phyloP scores from a whole-genome alignment of 2,888 invertebrate genomes.

The Cerceris rybyensis region DNA sequence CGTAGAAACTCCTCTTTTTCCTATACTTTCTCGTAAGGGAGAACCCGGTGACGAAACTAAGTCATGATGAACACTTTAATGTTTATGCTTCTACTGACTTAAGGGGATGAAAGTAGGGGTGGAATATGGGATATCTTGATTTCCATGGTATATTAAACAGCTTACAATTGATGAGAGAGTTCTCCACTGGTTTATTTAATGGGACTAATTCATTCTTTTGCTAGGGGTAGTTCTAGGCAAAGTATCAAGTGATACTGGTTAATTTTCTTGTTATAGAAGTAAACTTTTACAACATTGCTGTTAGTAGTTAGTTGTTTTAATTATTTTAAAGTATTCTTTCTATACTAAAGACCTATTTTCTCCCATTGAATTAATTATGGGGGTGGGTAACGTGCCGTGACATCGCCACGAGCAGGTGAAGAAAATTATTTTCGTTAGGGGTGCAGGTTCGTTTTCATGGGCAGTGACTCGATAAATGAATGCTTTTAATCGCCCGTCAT shows the following conservation, averaged over 20 bases:
- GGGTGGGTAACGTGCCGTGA: conserved; percentile 71
- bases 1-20: conserved; percentile 21
- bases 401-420: conserved; percentile 74
- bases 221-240: no score
- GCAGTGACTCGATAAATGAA: conserved; percentile 11
- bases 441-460: conserved; percentile 22
- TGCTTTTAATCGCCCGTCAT: conserved; percentile 20
- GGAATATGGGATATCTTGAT: no score
- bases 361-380: conserved; percentile 65
- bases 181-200: no score
- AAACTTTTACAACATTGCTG: no score
- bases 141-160: no score
- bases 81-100: no score
- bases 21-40: conserved; percentile 17
- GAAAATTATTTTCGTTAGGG: conserved; percentile 49
- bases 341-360: not conserved
- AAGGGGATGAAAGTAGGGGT: no score
- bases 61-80: no score
- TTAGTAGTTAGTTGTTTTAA: not conserved
- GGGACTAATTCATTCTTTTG: no score
- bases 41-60: not conserved
- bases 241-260: no score
- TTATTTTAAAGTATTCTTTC: not conserved
- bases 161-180: no score
- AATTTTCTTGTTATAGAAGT: no score